Percentiles rank a stretch among this genome's conserved stretches.
Evolutionary conservation across 2,888 invertebrate genomes (phyloP).

Genomic region (Podabrus alpinus): DNA sequence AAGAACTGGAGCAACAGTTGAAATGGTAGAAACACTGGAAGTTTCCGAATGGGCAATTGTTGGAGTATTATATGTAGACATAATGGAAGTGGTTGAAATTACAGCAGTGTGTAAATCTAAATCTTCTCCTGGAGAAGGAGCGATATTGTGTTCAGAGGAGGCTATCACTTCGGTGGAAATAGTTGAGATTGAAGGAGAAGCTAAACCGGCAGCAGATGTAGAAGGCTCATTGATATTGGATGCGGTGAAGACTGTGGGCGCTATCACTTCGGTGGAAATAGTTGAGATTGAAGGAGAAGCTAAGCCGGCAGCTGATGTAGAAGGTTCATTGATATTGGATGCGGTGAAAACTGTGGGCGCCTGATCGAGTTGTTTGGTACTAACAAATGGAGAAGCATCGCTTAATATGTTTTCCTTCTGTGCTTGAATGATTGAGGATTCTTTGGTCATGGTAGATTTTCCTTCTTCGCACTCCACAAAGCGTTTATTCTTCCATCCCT

Average conservation of each 20-base stretch:
- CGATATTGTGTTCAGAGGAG: not conserved
- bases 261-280: too few relatives aligned
- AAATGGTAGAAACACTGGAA: not conserved
- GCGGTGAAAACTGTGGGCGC: not conserved
- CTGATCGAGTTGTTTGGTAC: constrained; percentile 58
- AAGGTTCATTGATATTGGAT: not conserved
- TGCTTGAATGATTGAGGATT: not conserved
- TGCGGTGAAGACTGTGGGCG: too few relatives aligned
- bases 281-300: not conserved
- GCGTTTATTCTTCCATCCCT: constrained; percentile 48
- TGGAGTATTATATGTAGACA: not conserved
- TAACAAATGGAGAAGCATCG: constrained; percentile 53
- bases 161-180: not conserved
- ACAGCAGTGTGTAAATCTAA: not conserved
- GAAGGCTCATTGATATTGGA: too few relatives aligned
- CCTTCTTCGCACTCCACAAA: not conserved
- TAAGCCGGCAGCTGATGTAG: not conserved
- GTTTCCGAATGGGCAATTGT: not conserved
- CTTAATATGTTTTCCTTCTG: not conserved
- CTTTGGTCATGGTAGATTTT: not conserved
- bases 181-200: too few relatives aligned
- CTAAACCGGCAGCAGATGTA: too few relatives aligned
- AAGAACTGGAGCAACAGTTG: not conserved
- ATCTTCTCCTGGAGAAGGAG: not conserved
- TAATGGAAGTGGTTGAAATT: not conserved